Conservation (phyloP, 2,888 invertebrate species). For the Drosophila anomalata region DNA sequence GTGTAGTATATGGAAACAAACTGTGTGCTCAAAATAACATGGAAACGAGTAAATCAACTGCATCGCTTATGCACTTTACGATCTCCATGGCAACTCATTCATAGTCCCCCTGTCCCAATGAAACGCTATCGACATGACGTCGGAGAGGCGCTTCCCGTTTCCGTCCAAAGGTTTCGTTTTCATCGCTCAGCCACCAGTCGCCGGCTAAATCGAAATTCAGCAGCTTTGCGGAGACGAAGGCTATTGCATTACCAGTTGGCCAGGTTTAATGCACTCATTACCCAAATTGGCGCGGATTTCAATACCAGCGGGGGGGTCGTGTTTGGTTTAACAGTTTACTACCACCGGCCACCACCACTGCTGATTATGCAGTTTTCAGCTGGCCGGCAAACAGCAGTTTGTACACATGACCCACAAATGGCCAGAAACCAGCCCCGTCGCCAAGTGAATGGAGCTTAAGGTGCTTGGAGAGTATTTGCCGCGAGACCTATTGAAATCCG, state of each 20-base stretch:
- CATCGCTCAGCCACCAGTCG: not conserved
- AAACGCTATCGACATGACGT: constrained; percentile 35
- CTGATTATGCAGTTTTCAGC: constrained; percentile 54
- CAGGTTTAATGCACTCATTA: constrained; percentile 63
- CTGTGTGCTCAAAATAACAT: constrained; percentile 17
- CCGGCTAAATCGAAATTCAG: constrained; percentile 21
- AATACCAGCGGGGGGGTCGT: constrained; percentile 15
- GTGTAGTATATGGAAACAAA: constrained; percentile 20
- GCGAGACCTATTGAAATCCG: constrained; percentile 33
- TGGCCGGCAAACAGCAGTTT: constrained; percentile 24
- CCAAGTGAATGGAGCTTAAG: constrained; percentile 53
- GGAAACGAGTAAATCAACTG: constrained; percentile 18
- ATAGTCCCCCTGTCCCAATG: constrained; percentile 16
- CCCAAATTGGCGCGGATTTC: constrained; percentile 47
- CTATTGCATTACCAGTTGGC: constrained; percentile 20
- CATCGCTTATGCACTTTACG: not conserved
- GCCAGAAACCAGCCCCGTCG: constrained; percentile 49
- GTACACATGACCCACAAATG: constrained; percentile 72
- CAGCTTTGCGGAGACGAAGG: constrained; percentile 4
- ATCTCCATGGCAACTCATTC: constrained; percentile 34
- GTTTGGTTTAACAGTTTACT: constrained; percentile 23
- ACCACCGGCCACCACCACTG: constrained; percentile 13
- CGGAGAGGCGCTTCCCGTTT: constrained; percentile 69
- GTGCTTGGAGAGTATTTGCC: not conserved
- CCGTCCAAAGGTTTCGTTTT: constrained; percentile 53